phyloP scores from a whole-genome alignment of 23 tunicate species.

The Botrylloides violaceus region DNA sequence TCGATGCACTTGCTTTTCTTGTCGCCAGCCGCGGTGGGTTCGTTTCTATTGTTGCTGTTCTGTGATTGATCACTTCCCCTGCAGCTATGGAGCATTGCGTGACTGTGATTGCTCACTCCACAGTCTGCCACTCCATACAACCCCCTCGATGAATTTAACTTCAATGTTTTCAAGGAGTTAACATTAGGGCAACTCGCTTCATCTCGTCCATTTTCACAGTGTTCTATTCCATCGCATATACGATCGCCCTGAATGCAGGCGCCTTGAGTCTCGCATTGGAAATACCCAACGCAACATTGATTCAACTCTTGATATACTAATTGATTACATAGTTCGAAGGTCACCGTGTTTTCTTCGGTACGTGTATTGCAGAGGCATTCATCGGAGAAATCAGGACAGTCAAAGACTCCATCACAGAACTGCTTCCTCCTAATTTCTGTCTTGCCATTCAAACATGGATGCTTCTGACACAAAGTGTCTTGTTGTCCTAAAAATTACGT shows the following conservation, averaged over 20 bases:
- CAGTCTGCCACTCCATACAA: conserved; percentile 22
- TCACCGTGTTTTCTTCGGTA: not conserved
- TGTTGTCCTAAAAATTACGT: not conserved
- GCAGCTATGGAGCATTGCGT: no score
- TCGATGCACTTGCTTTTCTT: conserved; percentile 5
- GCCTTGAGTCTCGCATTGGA: not conserved
- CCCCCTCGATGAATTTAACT: conserved; percentile 1
- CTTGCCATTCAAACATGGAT: conserved; percentile 12
- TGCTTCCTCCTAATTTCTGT: conserved; percentile 9
- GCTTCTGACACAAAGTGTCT: conserved; percentile 7
- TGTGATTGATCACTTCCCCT: no score
- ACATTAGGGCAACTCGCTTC: conserved; percentile 6
- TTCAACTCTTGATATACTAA: not conserved
- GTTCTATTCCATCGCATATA: conserved; percentile 8
- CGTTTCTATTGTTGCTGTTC: no score
- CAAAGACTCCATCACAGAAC: conserved; percentile 20
- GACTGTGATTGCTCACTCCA: no score
- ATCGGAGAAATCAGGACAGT: conserved; percentile 25
- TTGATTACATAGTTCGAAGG: conserved; percentile 1
- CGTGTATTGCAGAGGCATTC: conserved; percentile 18
- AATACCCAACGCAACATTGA: not conserved
- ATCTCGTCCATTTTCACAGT: conserved; percentile 3
- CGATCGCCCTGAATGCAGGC: not conserved
- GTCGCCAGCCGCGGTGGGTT: no score
- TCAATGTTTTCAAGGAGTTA: not conserved